phyloP scores from a whole-genome alignment of 64 coral and sea anemone species.

The Stylophora pistillata region DNA sequence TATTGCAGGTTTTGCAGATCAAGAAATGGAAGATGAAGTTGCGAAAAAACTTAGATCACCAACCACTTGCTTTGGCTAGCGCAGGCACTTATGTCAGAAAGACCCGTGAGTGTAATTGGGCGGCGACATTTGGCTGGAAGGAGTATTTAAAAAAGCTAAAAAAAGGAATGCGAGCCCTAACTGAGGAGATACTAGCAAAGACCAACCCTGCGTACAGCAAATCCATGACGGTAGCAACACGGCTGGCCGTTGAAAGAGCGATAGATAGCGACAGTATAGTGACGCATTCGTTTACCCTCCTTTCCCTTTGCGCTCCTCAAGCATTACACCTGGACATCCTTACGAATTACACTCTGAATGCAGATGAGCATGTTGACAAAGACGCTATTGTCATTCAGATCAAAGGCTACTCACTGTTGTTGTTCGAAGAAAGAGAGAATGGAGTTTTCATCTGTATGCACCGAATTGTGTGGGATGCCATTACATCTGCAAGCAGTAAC shows the following conservation, averaged over 20 bases:
- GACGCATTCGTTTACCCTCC: slow-evolving; percentile 49
- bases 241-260: too few relatives aligned
- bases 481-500: background rate
- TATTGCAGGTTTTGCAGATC: slow-evolving; percentile 21
- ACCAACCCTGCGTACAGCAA: too few relatives aligned
- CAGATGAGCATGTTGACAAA: slow-evolving; percentile 1
- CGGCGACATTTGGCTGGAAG: slow-evolving; percentile 21
- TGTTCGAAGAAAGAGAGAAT: too few relatives aligned
- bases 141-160: slow-evolving; percentile 53
- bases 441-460: background rate
- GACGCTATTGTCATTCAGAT: slow-evolving; percentile 5
- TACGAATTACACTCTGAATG: slow-evolving; percentile 30
- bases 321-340: slow-evolving; percentile 34
- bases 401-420: slow-evolving; percentile 11
- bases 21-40: slow-evolving; percentile 15
- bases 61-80: slow-evolving; percentile 44
- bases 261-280: slow-evolving; percentile 56
- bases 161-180: slow-evolving; percentile 53
- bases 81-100: slow-evolving; percentile 47
- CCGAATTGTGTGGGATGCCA: background rate
- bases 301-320: slow-evolving; percentile 45
- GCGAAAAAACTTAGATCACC: slow-evolving; percentile 41
- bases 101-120: background rate
- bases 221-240: too few relatives aligned
- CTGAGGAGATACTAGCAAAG: slow-evolving; percentile 20